Conservation (phyloP, 1,140 invertebrate genomes). For the Ruditapes philippinarum region DNA sequence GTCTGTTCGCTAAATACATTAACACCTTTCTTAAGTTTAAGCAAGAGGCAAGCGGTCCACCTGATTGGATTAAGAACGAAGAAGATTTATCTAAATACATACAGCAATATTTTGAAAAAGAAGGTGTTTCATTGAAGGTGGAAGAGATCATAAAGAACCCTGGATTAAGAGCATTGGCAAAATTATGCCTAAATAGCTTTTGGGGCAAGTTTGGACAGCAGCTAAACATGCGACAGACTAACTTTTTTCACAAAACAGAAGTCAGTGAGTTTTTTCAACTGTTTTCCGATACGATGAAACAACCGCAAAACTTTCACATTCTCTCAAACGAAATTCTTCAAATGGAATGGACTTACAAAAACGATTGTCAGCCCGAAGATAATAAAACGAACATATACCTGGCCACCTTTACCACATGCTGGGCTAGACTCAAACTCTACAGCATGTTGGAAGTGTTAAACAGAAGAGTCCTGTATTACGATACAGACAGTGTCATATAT, state of each 20-base stretch:
- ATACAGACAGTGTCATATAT: conserved; percentile 86
- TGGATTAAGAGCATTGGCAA: conserved; percentile 79
- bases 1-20: not conserved
- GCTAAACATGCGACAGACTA: not conserved
- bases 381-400: conserved; percentile 82
- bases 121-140: not conserved
- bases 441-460: conserved; percentile 80
- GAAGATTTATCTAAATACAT: not conserved
- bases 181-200: conserved; percentile 74
- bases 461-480: conserved; percentile 83
- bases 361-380: conserved; percentile 21
- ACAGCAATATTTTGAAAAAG: not conserved
- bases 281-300: conserved; percentile 49
- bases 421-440: conserved; percentile 85
- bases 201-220: conserved; percentile 70
- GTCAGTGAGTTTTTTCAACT: not conserved
- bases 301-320: conserved; percentile 12
- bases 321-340: not conserved
- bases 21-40: conserved; percentile 57
- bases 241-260: not conserved
- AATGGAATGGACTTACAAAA: conserved; percentile 37
- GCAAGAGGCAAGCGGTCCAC: not conserved
- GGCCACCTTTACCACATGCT: conserved; percentile 84
- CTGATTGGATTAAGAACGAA: not conserved
- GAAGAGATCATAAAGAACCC: conserved; percentile 77